Conservation (phyloP, 2,888 invertebrate species). For the Drosophila cognata region DNA sequence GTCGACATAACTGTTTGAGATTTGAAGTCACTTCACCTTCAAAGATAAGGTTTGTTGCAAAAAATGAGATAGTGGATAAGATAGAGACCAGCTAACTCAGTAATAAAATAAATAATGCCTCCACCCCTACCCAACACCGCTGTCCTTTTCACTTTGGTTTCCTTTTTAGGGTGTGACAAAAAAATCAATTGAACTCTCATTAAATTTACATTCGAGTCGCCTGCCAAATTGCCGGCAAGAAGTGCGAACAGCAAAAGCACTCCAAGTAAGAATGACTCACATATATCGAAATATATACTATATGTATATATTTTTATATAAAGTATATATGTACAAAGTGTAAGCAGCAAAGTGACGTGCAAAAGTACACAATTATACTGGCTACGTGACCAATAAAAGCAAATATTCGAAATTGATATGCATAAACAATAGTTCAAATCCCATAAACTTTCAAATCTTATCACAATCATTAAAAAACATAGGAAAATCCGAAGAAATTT, state of each 20-base stretch:
- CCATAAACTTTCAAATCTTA: conserved; percentile 43
- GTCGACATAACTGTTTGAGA: background rate
- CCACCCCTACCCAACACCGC: background rate
- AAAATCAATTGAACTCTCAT: conserved; percentile 26
- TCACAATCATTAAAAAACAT: conserved; percentile 39
- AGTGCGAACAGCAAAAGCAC: background rate
- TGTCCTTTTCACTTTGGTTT: background rate
- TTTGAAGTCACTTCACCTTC: background rate
- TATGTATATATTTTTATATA: too few relatives aligned
- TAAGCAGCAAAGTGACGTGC: background rate
- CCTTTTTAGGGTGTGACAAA: background rate
- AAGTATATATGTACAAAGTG: too few relatives aligned
- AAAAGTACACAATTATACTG: background rate
- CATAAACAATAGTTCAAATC: conserved; percentile 21
- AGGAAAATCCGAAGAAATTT: conserved; percentile 13
- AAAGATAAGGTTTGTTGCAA: conserved; percentile 17
- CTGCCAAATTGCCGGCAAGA: conserved; percentile 4
- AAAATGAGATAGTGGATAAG: conserved; percentile 14
- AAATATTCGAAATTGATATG: conserved; percentile 33
- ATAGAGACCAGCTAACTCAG: background rate
- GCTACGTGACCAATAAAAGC: conserved; percentile 63
- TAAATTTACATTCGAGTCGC: conserved; percentile 14
- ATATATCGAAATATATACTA: background rate
- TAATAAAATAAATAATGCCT: background rate
- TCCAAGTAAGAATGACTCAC: conserved; percentile 33